These are phyloP conservation scores for Timema cristinae DNA, from an alignment of 2,888 invertebrate species.

Conservation along the genomic window DNA sequence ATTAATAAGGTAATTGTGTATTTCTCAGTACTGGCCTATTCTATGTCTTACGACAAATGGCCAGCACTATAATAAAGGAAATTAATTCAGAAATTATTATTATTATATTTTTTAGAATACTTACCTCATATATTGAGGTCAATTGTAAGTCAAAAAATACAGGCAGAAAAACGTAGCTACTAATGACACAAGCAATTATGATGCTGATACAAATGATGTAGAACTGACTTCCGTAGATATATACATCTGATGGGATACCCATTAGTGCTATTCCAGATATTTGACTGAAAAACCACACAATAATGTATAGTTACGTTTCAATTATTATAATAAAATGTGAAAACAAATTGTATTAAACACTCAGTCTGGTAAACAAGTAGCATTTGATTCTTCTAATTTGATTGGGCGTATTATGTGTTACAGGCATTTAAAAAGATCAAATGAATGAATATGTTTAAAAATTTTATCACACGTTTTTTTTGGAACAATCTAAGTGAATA, in stretches of 20 bases:
- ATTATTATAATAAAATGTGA: no score
- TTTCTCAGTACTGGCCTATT: no score
- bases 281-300: slow-evolving; percentile 51
- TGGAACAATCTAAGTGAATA: no score
- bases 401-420: no score
- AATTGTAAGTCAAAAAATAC: slow-evolving; percentile 67
- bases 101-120: background rate
- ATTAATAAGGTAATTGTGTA: no score
- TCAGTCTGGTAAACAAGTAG: no score
- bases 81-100: background rate
- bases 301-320: no score
- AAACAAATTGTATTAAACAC: background rate
- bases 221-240: slow-evolving; percentile 66
- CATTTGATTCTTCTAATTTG: no score
- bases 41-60: no score
- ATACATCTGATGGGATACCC: slow-evolving; percentile 71
- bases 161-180: slow-evolving; percentile 52
- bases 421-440: no score
- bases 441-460: no score
- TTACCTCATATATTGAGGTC: slow-evolving; percentile 61
- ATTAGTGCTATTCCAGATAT: slow-evolving; percentile 70
- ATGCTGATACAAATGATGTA: slow-evolving; percentile 46
- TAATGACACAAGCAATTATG: slow-evolving; percentile 41
- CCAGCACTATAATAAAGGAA: background rate
- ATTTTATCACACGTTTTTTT: no score